A percentile compares a stretch with the other conserved stretches of the same genome.
phyloP scores from a whole-genome alignment of 2,113 vertebrate genomes.

The Trachemys scripta region DNA sequence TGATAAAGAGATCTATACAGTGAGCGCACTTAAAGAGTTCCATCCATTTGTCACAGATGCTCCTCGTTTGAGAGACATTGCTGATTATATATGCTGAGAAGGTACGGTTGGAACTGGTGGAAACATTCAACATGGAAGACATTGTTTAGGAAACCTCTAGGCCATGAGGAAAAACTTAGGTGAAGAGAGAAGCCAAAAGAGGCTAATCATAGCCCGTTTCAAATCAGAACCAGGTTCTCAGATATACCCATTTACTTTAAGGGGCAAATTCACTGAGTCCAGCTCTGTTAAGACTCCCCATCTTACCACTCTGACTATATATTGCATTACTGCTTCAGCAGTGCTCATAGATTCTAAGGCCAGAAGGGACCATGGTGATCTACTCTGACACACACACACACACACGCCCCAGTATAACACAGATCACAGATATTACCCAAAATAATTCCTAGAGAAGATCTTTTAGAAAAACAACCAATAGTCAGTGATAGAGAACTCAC shows the following conservation, averaged over 20 bases:
- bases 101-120: neutral
- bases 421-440: too few species aligned
- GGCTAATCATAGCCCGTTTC: neutral
- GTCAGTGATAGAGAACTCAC: too few species aligned
- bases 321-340: too few species aligned
- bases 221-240: neutral
- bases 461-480: too few species aligned
- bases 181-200: neutral
- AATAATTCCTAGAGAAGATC: too few species aligned
- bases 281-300: neutral
- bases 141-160: neutral
- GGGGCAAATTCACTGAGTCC: neutral
- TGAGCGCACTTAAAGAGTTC: neutral
- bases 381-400: too few species aligned
- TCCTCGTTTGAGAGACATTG: neutral
- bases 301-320: neutral
- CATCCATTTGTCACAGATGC: neutral
- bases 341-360: too few species aligned
- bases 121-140: neutral
- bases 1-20: neutral
- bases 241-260: neutral
- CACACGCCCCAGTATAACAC: too few species aligned
- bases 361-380: too few species aligned
- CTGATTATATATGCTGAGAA: neutral
- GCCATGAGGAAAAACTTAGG: neutral